Base-by-base conservation (phyloP, 2,113 vertebrate species). In the Myocastor coypus region DNA sequence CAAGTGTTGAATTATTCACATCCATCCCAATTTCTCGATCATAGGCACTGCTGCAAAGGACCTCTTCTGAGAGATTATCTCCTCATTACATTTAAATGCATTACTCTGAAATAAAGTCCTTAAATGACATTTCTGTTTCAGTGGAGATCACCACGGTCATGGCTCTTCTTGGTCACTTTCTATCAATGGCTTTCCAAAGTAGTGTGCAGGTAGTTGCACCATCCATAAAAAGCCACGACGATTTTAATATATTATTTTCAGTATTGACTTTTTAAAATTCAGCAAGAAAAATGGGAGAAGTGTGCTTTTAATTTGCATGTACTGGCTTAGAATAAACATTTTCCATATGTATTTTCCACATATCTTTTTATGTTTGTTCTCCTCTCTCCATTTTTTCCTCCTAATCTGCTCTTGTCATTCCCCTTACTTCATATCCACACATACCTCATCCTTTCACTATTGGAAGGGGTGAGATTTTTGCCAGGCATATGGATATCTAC, bases 1-100 rank as follows among this genome's bases (percentile, higher is more conserved):
- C 24, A 83, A 88, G 77, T 59, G 7, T 46, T 86, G n/a, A 94
- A 83, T 83, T 83, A 92, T 96, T 92, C 87, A 30, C 28, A 80
- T 81, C 17, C 17, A 63, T 89, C 46, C 34, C 66, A 46, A 93
- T 83, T 83, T 80, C 66, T 2, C 37, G 64, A 40, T 80, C 61
- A 52, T 14, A 83, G 37, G 64, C 71, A 73, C 40, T 93, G 37
- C 52, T 57, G 34, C 50, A 84, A 90, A 86, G 13, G 59, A 42
- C 3, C 87, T 86, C 17, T 92, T 93, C 26, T 73, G 92, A 83
- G 5, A 40, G 81, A 12, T 63, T 71, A 77, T 64, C 3, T n/a
- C 73, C 83, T 73, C 37, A 55, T 75, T 93, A 40, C 8, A 9
- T 26, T 92, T 87, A 83, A 90, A 55, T 68, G 59, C 55, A 66